Percentiles rank a stretch among this genome's conserved stretches.
phyloP scores from a whole-genome alignment of 2,797 vertebrate genomes.

The Odontamblyopus lacepedii region DNA sequence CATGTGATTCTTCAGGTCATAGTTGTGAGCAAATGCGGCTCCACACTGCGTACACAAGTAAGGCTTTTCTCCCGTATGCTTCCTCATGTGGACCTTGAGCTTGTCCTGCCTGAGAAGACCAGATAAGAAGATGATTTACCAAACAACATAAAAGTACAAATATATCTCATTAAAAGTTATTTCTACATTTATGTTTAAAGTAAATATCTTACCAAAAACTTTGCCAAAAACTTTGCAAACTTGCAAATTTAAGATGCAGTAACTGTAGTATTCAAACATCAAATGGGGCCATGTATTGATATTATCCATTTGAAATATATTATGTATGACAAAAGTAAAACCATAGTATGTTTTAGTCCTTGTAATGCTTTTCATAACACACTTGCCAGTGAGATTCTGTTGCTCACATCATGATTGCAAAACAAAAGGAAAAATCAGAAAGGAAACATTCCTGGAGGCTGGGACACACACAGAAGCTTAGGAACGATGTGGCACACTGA shows the following conservation, averaged over 20 bases:
- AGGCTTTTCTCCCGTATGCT: constrained; percentile 98
- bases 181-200: neutral
- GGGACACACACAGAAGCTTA: constrained; percentile 27
- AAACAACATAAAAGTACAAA: constrained; percentile 25
- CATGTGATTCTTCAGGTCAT: constrained; percentile 99
- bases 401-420: constrained; percentile 3
- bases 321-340: neutral
- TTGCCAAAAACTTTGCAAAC: too few relatives aligned
- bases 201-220: neutral
- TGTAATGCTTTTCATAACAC: neutral
- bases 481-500: constrained; percentile 65
- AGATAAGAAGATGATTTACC: constrained; percentile 33
- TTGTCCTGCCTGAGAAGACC: constrained; percentile 91
- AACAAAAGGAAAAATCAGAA: constrained; percentile 21
- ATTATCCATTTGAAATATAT: neutral
- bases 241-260: neutral
- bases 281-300: neutral
- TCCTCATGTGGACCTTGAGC: constrained; percentile 98
- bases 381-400: neutral
- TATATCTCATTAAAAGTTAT: neutral
- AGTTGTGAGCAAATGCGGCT: constrained; percentile 97
- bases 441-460: constrained; percentile 9
- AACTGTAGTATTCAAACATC: neutral
- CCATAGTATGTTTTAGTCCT: neutral
- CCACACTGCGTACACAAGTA: constrained; percentile 97